Evolutionary conservation across 2,113 vertebrate genomes (phyloP), one percentile per base, ranked within the genome.

Genomic region (Pedetes capensis): DNA sequence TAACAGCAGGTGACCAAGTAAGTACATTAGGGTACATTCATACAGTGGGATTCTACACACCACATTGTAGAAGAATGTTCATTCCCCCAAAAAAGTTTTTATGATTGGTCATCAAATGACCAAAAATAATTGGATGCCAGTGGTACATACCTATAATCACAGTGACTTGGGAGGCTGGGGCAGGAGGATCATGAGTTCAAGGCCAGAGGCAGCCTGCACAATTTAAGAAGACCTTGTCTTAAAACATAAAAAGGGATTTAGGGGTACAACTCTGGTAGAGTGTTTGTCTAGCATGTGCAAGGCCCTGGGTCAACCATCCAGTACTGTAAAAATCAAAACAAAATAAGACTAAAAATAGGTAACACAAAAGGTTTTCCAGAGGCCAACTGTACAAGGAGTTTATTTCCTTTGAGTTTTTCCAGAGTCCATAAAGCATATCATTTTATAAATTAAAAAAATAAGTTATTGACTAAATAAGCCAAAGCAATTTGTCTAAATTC

Each of bases 391-490:
- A 87, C 34, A 80, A 32, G 3, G n/a, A 59, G 39, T 64, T 87
- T 55, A 93, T 91, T 79, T 78, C 61, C 7, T 34, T 82, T 78
- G 13, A 22, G 7, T 84, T 90, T 95, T 76, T 63, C 22, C 32
- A 29, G 8, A 81, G 37, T 66, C 59, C 23, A 91, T 44, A 53
- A 16, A 93, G 27, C 47, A 34, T 23, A 87, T 82, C n/a, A 87
- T 87, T 96, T 94, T 84, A 14, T 74, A 74, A 88, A 69, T 72
- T 86, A 69, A 53, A 81, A 71, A 95, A 87, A 61, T 72, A 86
- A 81, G 68, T 88, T 92, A 37, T 84, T 91, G 64, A 81, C 68
- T 81, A 95, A 71, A 86, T 66, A 37, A 95, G 55, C 29, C 23
- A 37, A 81, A 94, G 20, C 16, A 76, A 37, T 85, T 90, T 85